Evolutionary conservation across 2,888 invertebrate species (phyloP).

Genomic region (Dysmachus trigonus): DNA sequence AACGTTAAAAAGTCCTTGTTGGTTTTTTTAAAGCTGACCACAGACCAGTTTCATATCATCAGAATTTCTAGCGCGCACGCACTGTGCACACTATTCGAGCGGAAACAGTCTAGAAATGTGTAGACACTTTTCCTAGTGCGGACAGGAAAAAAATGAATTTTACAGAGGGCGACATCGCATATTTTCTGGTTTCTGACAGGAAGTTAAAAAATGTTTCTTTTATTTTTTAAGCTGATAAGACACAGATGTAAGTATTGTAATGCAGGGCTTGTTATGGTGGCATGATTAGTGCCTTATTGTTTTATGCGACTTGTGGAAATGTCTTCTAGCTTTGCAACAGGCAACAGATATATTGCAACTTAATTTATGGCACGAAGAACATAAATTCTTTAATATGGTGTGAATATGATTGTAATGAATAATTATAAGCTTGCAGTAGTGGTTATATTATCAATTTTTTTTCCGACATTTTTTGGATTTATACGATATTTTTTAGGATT

Average conservation of each 20-base stretch:
- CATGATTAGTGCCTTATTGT: conserved; percentile 34
- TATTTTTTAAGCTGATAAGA: conserved; percentile 28
- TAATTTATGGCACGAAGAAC: neutral
- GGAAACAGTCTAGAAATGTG: conserved; percentile 14
- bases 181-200: conserved; percentile 28
- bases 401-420: neutral
- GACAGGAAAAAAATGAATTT: conserved; percentile 11
- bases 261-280: conserved; percentile 39
- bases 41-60: neutral
- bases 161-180: conserved; percentile 13
- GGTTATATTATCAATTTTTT: no score
- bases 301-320: conserved; percentile 6
- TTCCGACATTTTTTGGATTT: neutral
- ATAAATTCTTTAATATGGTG: neutral
- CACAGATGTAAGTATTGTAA: conserved; percentile 7
- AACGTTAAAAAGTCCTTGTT: neutral
- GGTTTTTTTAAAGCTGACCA: neutral
- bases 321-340: neutral
- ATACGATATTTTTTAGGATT: no score
- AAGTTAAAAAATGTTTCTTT: conserved; percentile 27
- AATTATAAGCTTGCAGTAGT: neutral
- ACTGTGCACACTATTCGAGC: neutral
- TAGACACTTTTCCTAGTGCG: neutral
- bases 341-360: neutral
- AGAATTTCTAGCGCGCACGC: neutral